Percentiles rank a stretch among this genome's conserved stretches.
phyloP scores from a whole-genome alignment of 92 coral and sea anemone species.

The Micromussa lordhowensis region DNA sequence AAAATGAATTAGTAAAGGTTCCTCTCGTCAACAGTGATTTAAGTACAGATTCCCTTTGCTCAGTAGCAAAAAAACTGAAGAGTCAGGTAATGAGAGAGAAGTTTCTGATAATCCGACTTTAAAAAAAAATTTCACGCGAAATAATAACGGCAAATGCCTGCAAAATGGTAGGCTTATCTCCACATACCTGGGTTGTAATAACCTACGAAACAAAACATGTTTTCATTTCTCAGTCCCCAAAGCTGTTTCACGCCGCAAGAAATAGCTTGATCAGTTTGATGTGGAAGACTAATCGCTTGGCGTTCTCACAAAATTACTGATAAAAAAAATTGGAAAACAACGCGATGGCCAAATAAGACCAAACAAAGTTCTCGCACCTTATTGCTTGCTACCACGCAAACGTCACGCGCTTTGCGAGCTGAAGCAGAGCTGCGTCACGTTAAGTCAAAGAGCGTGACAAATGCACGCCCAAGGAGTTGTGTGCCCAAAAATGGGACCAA shows the following conservation, averaged over 20 bases:
- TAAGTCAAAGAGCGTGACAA: slow-evolving; percentile 15
- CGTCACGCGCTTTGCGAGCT: slow-evolving; percentile 3
- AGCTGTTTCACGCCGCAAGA: background rate
- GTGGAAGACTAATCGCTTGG: background rate
- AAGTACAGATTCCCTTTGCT: background rate
- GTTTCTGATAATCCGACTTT: background rate
- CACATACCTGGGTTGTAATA: background rate
- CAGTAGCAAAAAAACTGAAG: background rate
- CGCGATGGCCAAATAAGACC: background rate
- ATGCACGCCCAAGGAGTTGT: background rate
- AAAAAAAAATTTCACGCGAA: background rate
- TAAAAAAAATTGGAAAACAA: background rate
- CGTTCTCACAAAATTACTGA: background rate
- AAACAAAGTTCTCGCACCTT: background rate
- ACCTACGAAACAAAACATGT: background rate
- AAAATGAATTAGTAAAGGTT: background rate
- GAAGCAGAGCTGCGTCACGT: background rate
- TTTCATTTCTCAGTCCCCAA: background rate
- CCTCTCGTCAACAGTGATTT: background rate
- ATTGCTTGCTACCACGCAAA: background rate
- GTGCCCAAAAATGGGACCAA: background rate
- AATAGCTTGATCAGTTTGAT: background rate
- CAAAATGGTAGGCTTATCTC: background rate
- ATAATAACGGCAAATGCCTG: background rate
- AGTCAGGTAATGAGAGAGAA: background rate